Evolutionary conservation across 2,113 vertebrate genomes (phyloP).

Genomic region (Oncorhynchus tshawytscha): DNA sequence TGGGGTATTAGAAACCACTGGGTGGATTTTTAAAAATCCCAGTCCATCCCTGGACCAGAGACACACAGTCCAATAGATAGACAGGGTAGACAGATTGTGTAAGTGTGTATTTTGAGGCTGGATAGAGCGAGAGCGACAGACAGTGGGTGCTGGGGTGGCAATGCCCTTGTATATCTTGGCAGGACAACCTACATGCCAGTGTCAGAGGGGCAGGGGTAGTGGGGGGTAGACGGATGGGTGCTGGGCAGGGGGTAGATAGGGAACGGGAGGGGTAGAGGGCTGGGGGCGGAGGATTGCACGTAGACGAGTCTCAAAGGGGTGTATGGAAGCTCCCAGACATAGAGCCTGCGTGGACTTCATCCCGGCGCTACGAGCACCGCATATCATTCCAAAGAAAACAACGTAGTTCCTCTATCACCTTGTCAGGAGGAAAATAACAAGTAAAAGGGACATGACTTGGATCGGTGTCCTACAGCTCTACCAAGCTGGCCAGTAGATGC

Average conservation of each 20-base stretch:
- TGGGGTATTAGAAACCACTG: too few relatives aligned
- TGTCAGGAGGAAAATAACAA: neutral
- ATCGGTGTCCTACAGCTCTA: neutral
- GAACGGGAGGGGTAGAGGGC: neutral
- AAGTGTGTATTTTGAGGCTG: conserved; percentile 77
- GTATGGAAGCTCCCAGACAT: neutral
- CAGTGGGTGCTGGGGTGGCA: conserved; percentile 80
- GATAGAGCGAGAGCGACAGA: conserved; percentile 38
- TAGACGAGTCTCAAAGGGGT: too few relatives aligned
- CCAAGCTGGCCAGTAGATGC: neutral
- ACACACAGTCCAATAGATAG: conserved; percentile 15
- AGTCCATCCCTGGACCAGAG: neutral
- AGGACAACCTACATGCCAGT: conserved; percentile 55
- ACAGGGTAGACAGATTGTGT: conserved; percentile 75
- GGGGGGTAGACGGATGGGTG: neutral
- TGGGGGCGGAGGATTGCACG: neutral
- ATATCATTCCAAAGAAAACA: neutral
- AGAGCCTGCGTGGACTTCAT: neutral
- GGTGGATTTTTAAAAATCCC: too few relatives aligned
- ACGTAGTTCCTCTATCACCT: neutral
- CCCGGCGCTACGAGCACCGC: too few relatives aligned
- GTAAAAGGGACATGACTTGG: neutral
- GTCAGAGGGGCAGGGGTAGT: neutral
- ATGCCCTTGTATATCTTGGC: conserved; percentile 84
- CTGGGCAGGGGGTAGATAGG: neutral